A percentile compares a stretch with the other conserved stretches of the same genome.
These are phyloP conservation scores for Eumeta japonica DNA, from an alignment of 1,140 invertebrate species.

Conservation along the genomic window DNA sequence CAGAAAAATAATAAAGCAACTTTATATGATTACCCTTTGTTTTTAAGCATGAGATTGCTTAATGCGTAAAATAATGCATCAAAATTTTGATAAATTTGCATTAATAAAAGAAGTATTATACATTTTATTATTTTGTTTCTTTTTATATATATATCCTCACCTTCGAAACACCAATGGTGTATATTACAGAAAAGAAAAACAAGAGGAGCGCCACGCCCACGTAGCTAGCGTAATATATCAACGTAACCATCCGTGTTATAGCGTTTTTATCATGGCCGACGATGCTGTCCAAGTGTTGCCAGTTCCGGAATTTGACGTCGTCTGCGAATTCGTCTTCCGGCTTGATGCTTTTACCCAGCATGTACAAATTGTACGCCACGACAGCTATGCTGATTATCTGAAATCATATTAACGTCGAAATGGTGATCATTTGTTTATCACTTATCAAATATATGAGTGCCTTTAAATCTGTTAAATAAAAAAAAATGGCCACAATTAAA, in stretches of 20 bases:
- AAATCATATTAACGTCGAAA: neutral
- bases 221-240: conserved; percentile 37
- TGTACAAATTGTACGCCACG: conserved; percentile 30
- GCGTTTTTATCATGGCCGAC: conserved; percentile 22
- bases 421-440: conserved; percentile 6
- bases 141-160: no score
- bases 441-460: no score
- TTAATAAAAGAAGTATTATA: no score
- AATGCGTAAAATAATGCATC: no score
- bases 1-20: no score
- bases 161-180: conserved; percentile 37
- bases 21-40: no score
- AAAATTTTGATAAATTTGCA: no score
- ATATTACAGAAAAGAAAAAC: conserved; percentile 30
- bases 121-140: no score
- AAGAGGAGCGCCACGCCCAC: conserved; percentile 29
- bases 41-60: no score
- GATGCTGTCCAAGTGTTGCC: conserved; percentile 35
- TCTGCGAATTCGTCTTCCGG: conserved; percentile 21
- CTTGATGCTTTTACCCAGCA: conserved; percentile 24
- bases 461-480: no score
- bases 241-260: conserved; percentile 20
- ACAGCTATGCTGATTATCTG: conserved; percentile 18
- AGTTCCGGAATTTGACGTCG: conserved; percentile 32
- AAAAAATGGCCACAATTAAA: no score